Evolutionary conservation across 2,797 vertebrate genomes (phyloP).

Genomic region (Microcaecilia unicolor): DNA sequence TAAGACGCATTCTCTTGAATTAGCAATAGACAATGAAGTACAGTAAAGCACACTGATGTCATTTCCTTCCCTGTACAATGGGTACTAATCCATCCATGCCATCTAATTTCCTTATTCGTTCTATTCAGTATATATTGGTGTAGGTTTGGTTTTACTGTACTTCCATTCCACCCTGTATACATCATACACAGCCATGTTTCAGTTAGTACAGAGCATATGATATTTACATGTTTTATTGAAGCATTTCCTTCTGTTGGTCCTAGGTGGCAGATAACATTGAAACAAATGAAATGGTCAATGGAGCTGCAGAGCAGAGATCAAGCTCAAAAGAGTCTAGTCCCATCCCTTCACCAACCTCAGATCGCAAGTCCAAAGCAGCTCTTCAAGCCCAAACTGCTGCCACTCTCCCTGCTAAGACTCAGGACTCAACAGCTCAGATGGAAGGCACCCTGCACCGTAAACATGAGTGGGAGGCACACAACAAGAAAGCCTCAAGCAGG

Average conservation of each 20-base stretch:
- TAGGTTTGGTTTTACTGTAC: slow-evolving; percentile 47
- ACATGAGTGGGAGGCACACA: slow-evolving; percentile 90
- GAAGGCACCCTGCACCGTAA: slow-evolving; percentile 88
- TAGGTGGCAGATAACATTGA: slow-evolving; percentile 67
- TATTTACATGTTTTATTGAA: slow-evolving; percentile 2
- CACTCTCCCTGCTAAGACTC: slow-evolving; percentile 78
- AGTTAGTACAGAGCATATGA: slow-evolving; percentile 25
- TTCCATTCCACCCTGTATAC: slow-evolving; percentile 44
- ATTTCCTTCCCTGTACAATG: slow-evolving; percentile 35
- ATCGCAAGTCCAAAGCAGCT: slow-evolving; percentile 66
- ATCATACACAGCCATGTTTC: slow-evolving; percentile 57
- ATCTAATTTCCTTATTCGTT: slow-evolving; percentile 59
- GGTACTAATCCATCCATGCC: slow-evolving; percentile 61
- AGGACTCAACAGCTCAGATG: slow-evolving; percentile 73
- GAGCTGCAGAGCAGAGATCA: slow-evolving; percentile 67
- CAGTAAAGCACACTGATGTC: slow-evolving; percentile 59
- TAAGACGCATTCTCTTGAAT: slow-evolving; percentile 26
- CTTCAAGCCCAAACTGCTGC: slow-evolving; percentile 75
- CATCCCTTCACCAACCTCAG: slow-evolving; percentile 70
- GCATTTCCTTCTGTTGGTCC: slow-evolving; percentile 22
- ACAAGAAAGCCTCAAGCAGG: slow-evolving; percentile 96
- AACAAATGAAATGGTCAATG: slow-evolving; percentile 72
- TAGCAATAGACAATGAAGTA: slow-evolving; percentile 41
- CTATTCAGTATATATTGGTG: slow-evolving; percentile 43
- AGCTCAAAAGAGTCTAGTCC: slow-evolving; percentile 77